Conservation (phyloP, 2,113 vertebrate species). For the Eira barbara region DNA sequence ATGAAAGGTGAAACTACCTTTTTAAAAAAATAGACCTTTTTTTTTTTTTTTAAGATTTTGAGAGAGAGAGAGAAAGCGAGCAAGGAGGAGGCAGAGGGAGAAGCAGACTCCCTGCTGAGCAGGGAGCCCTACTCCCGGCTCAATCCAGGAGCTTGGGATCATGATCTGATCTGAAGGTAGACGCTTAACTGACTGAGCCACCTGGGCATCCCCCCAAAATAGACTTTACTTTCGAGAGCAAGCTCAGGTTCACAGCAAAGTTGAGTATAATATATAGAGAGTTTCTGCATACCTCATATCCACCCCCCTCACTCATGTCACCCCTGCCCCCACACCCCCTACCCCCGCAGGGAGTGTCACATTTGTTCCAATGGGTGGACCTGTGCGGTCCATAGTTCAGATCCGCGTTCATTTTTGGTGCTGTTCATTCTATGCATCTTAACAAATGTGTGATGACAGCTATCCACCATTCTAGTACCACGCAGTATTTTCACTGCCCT, state of each 20-base stretch:
- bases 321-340: not conserved
- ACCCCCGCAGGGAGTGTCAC: not conserved
- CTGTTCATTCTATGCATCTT: not conserved
- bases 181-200: not conserved
- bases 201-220: not conserved
- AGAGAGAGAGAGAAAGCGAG: not conserved
- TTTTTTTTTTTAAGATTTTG: not conserved
- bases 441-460: not conserved
- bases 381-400: not conserved
- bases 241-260: not conserved
- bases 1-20: not conserved
- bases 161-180: not conserved
- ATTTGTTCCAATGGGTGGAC: not conserved
- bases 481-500: not conserved
- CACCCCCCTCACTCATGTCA: not conserved
- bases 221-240: not conserved
- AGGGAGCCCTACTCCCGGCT: not conserved
- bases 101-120: not conserved
- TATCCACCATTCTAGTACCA: not conserved
- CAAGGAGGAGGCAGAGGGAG: not conserved
- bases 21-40: not conserved
- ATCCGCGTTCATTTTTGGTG: not conserved
- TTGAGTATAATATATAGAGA: not conserved
- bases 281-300: not conserved
- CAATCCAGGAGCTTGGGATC: not conserved